Conservation (phyloP, 2,113 vertebrate species). For the Laticauda colubrina region DNA sequence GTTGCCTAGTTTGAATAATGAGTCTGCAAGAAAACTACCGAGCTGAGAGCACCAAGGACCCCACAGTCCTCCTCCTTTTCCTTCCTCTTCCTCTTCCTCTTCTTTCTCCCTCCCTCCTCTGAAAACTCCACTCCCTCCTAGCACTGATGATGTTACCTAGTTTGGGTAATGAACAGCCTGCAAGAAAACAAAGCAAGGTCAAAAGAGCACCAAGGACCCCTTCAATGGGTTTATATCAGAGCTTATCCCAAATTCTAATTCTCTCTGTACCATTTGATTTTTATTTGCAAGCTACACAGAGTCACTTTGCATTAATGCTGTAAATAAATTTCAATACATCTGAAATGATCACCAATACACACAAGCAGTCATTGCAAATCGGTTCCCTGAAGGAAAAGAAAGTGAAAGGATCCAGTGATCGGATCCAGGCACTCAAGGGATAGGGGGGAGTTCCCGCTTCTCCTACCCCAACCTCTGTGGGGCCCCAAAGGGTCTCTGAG, state of each 20-base stretch:
- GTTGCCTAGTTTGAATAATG: background rate
- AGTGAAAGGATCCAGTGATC: background rate
- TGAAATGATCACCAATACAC: background rate
- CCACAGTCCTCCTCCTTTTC: no score
- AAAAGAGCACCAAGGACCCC: background rate
- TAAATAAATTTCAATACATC: background rate
- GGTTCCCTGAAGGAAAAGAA: background rate
- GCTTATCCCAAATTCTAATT: background rate
- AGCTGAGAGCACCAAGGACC: background rate
- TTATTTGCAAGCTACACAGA: background rate
- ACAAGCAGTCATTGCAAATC: background rate
- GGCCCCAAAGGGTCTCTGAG: background rate
- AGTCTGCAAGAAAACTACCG: background rate
- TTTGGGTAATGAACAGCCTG: background rate
- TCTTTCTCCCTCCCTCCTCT: no score
- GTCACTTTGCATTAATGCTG: background rate
- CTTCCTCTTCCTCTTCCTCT: no score
- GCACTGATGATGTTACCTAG: no score
- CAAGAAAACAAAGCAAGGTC: background rate
- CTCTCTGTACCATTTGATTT: background rate
- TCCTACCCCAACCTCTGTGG: background rate
- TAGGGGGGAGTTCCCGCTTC: background rate
- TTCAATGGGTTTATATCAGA: background rate
- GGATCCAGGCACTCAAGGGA: background rate
- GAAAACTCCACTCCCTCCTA: no score